phyloP scores from a whole-genome alignment of 2,113 vertebrate genomes.

The Phyllostomus discolor region DNA sequence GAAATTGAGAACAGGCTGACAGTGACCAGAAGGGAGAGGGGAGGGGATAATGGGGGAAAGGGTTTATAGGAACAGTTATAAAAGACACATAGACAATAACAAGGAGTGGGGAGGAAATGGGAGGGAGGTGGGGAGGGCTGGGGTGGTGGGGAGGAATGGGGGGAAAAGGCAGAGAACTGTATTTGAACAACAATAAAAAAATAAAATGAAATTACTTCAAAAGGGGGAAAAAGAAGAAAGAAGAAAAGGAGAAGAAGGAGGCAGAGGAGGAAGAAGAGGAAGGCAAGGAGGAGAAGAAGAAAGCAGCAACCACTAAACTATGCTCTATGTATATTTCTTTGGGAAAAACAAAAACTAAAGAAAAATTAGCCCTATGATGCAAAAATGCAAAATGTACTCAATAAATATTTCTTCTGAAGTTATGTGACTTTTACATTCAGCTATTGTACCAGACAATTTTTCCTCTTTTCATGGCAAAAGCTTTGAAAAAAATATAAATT shows the following conservation, averaged over 20 bases:
- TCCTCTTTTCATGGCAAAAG: not conserved
- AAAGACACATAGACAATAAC: too few relatives aligned
- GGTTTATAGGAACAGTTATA: too few relatives aligned
- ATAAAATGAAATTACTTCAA: too few relatives aligned
- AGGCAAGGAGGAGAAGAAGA: not conserved
- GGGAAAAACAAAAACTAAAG: not conserved
- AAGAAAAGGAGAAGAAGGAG: too few relatives aligned
- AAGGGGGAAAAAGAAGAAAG: not conserved
- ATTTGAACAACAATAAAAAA: too few relatives aligned
- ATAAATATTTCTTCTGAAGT: not conserved
- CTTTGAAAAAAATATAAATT: not conserved
- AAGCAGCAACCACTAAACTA: not conserved
- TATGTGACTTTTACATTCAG: not conserved
- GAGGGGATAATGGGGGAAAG: too few relatives aligned
- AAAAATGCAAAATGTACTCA: not conserved
- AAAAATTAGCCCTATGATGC: not conserved
- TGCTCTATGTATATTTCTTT: not conserved
- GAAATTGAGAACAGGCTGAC: too few relatives aligned
- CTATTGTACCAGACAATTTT: not conserved
- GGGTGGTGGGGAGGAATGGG: too few relatives aligned
- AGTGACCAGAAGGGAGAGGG: too few relatives aligned
- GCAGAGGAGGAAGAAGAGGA: too few relatives aligned
- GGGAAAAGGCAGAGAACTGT: too few relatives aligned
- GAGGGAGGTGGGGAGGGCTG: not conserved
- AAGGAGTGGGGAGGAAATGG: too few relatives aligned